These are phyloP conservation scores for Addax nasomaculatus DNA, from an alignment of 2,113 vertebrate species.

Conservation along the genomic window DNA sequence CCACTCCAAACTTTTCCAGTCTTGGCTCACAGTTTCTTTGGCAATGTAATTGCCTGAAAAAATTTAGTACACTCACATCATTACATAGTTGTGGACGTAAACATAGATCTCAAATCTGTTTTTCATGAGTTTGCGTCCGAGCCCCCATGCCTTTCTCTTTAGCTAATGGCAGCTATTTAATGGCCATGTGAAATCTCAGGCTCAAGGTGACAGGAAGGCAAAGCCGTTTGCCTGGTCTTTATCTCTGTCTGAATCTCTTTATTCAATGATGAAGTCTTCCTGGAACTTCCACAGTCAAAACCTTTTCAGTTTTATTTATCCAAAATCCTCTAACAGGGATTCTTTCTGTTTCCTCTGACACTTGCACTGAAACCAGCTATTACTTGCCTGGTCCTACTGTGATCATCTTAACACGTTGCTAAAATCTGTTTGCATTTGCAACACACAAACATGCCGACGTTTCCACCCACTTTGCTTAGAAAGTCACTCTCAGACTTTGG, in stretches of 20 bases:
- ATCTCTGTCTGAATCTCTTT: background rate
- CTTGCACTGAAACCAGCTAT: background rate
- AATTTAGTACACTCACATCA: background rate
- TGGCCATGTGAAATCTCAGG: background rate
- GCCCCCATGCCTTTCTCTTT: background rate
- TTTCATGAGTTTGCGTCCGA: background rate
- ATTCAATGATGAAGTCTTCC: background rate
- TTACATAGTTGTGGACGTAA: constrained; percentile 33
- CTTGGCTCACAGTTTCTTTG: constrained; percentile 26
- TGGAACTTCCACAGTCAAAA: background rate
- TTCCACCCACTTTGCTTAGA: background rate
- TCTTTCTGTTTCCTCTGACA: background rate
- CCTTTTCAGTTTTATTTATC: background rate
- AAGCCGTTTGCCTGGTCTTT: background rate
- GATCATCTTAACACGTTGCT: background rate
- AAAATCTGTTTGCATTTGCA: background rate
- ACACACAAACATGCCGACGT: background rate
- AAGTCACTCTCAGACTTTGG: background rate
- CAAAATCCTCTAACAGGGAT: background rate
- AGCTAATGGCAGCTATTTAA: background rate
- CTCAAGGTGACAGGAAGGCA: background rate
- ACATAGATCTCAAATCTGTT: background rate
- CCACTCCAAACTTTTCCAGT: background rate
- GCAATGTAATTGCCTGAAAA: constrained; percentile 20
- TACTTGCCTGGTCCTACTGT: background rate